Conservation (phyloP, 2,113 vertebrate species). For the Struthidea cinerea region DNA sequence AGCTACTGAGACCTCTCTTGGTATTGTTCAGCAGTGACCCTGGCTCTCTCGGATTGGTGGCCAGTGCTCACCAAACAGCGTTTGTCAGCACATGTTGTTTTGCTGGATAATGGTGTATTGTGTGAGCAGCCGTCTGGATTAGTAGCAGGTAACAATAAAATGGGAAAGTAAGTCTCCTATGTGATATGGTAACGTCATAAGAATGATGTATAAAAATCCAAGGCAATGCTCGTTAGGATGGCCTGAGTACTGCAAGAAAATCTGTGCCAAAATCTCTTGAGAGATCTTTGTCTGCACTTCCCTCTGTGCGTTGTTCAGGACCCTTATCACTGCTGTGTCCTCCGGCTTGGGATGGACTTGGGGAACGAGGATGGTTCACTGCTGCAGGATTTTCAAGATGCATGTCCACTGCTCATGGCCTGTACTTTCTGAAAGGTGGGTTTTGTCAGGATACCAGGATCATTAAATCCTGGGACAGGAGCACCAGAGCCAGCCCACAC, state of each 20-base stretch:
- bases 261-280: not conserved
- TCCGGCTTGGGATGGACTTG: not conserved
- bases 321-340: not conserved
- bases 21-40: constrained; percentile 52
- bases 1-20: constrained; percentile 48
- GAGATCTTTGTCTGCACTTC: not conserved
- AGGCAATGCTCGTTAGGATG: not conserved
- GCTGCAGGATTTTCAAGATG: not conserved
- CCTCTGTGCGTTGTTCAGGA: not conserved
- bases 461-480: not conserved
- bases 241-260: not conserved
- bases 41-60: not conserved
- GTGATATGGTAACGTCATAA: not conserved
- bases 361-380: not conserved
- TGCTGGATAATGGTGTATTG: constrained; percentile 31
- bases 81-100: constrained; percentile 45
- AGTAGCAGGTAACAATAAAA: not conserved
- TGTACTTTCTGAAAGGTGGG: not conserved
- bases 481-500: not conserved
- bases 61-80: not conserved
- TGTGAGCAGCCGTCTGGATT: not conserved
- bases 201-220: not conserved
- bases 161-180: not conserved
- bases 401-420: not conserved
- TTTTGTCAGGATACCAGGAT: not conserved